phyloP scores from a whole-genome alignment of 2,888 invertebrate genomes.

The Scrobipalpa atriplicella region DNA sequence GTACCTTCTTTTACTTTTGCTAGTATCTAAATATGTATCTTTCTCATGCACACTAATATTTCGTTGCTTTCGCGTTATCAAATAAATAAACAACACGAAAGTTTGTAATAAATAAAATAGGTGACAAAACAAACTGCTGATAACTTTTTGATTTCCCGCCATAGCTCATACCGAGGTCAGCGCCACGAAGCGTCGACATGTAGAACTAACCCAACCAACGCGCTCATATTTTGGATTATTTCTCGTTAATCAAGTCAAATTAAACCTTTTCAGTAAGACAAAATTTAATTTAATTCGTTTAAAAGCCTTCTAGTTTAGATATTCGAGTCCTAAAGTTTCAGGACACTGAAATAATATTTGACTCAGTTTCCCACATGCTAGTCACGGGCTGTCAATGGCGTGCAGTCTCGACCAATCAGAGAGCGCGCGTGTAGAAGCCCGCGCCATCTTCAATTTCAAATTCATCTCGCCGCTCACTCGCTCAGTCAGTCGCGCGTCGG shows the following conservation, averaged over 20 bases:
- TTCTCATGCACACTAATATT: too few species aligned
- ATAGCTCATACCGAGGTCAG: slow-evolving; percentile 40
- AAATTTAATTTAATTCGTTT: slow-evolving; percentile 41
- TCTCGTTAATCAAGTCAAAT: slow-evolving; percentile 32
- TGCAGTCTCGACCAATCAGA: slow-evolving; percentile 66
- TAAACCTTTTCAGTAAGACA: not conserved
- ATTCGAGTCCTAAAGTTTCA: slow-evolving; percentile 29
- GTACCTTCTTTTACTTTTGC: too few species aligned
- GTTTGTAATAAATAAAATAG: too few species aligned
- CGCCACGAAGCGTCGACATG: slow-evolving; percentile 53
- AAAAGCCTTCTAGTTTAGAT: slow-evolving; percentile 44
- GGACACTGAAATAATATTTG: slow-evolving; percentile 43
- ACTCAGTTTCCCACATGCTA: slow-evolving; percentile 66
- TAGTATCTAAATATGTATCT: too few species aligned
- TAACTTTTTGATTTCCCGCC: slow-evolving; percentile 66
- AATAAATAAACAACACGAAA: too few species aligned
- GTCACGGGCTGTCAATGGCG: slow-evolving; percentile 68
- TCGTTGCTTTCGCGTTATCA: too few species aligned
- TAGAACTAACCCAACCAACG: slow-evolving; percentile 50
- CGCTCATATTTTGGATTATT: slow-evolving; percentile 45
- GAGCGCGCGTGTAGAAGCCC: slow-evolving; percentile 73
- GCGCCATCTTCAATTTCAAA: slow-evolving; percentile 94
- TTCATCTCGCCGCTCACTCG: slow-evolving; percentile 82
- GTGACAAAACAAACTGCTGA: slow-evolving; percentile 23
- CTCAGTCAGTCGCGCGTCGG: slow-evolving; percentile 88